A percentile compares a stretch with the other conserved stretches of the same genome.
Evolutionary conservation across 2,797 vertebrate genomes (phyloP).

Genomic region (Myripristis jacobus): DNA sequence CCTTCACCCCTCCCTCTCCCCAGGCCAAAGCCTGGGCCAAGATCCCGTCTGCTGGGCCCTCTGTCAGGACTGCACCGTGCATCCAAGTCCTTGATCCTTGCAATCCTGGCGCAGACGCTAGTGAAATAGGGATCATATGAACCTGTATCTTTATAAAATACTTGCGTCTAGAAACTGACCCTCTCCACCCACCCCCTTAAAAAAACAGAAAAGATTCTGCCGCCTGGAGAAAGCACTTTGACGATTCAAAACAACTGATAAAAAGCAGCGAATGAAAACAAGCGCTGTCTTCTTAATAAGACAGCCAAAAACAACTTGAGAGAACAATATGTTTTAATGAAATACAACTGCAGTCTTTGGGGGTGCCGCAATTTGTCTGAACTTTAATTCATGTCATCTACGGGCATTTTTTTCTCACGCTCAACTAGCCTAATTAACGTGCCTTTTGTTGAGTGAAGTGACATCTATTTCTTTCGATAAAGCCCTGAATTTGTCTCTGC

Average conservation of each 20-base stretch:
- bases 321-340: conserved; percentile 58
- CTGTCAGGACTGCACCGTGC: conserved; percentile 60
- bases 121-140: conserved; percentile 59
- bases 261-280: conserved; percentile 30
- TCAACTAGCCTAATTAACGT: conserved; percentile 76
- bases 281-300: conserved; percentile 40
- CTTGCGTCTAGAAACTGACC: conserved; percentile 31
- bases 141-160: conserved; percentile 33
- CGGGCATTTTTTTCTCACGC: conserved; percentile 68
- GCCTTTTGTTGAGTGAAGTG: conserved; percentile 76
- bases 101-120: conserved; percentile 62
- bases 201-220: conserved; percentile 21
- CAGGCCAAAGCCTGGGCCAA: conserved; percentile 72
- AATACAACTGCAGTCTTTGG: conserved; percentile 45
- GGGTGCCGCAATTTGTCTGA: conserved; percentile 70
- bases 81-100: conserved; percentile 66
- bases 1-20: conserved; percentile 67
- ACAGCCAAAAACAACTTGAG: conserved; percentile 47
- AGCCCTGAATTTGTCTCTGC: conserved; percentile 74
- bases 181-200: conserved; percentile 9
- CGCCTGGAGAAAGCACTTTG: conserved; percentile 53
- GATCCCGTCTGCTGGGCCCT: conserved; percentile 72
- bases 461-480: conserved; percentile 78
- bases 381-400: conserved; percentile 67
- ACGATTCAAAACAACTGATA: conserved; percentile 47